Percentiles rank a stretch among this genome's conserved stretches.
phyloP scores from a whole-genome alignment of 2,113 vertebrate species.

The Rhodinocichla rosea region DNA sequence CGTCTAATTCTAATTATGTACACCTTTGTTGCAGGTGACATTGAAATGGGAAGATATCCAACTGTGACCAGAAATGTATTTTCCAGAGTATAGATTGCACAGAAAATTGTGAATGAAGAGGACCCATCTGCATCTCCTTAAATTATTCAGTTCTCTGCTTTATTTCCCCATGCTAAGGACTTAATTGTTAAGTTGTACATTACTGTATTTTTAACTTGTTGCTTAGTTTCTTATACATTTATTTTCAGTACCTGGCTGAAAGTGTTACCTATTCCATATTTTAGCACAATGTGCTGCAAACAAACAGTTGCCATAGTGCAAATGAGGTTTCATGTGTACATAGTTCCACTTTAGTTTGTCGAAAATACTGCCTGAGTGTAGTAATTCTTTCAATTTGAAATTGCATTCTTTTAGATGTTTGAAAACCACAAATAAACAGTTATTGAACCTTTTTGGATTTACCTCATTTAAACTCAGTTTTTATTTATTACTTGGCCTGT shows the following conservation, averaged over 20 bases:
- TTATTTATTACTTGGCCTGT: slow-evolving; percentile 88
- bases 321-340: slow-evolving; percentile 78
- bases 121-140: slow-evolving; percentile 78
- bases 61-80: slow-evolving; percentile 77
- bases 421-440: slow-evolving; percentile 79
- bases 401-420: slow-evolving; percentile 77
- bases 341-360: slow-evolving; percentile 74
- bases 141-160: slow-evolving; percentile 80
- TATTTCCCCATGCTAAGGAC: slow-evolving; percentile 70
- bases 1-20: not conserved
- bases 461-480: slow-evolving; percentile 88
- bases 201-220: slow-evolving; percentile 85
- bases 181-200: slow-evolving; percentile 81
- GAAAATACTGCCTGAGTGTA: slow-evolving; percentile 83
- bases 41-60: slow-evolving; percentile 64
- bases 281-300: slow-evolving; percentile 87
- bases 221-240: slow-evolving; percentile 81
- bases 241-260: slow-evolving; percentile 89
- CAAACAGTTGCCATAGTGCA: slow-evolving; percentile 77
- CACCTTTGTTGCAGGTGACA: slow-evolving; percentile 65
- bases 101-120: slow-evolving; percentile 76
- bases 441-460: slow-evolving; percentile 83
- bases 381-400: slow-evolving; percentile 68
- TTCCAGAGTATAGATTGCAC: slow-evolving; percentile 76
- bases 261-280: slow-evolving; percentile 84